Evolutionary conservation across 2,797 vertebrate species (phyloP), one percentile per base, ranked within the genome.

Genomic region (Aplochiton taeniatus): DNA sequence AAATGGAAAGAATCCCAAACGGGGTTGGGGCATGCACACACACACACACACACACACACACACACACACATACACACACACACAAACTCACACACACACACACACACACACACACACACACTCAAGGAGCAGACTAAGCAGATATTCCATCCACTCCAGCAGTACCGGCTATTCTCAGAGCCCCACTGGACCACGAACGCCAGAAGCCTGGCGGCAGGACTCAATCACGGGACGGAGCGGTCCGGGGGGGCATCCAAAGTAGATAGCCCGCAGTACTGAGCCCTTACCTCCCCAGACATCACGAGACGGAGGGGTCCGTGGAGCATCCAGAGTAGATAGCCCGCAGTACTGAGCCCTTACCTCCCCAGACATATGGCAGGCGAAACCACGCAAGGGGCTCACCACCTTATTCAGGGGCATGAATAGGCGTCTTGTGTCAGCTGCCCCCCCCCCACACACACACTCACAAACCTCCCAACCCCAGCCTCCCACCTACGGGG

Each of bases 391-490:
- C 68, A 44, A 31, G 55, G 61, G 31, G 61, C 56, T 62, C 8
- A 45, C 18, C 62, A n/a, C 8, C n/a, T n/a, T n/a, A 65, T 68
- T 51, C 58, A 51, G 18, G 58, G 11, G 63, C 68, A 65, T 78
- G 57, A 83, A 79, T 63, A 42, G 52, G 62, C 63, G 49, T 58
- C 60, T 62, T 72, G 75, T 77, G 65, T 16, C 18, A 4, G 31
- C 6, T 63, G 18, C 9, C 45, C 18, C 14, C 31, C 49, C 44
- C 52, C 46, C 46, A 10, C 46, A 10, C 46, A 10, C 46, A 10
- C 46, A 10, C 46, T 10, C 52, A 41, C 31, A 31, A 31, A 31
- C 31, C 31, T 4, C 19, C 65, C 44, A 44, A 57, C 11, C 41
- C 31, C 31, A 31, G 31, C 31, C 31, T 31, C 31, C 31, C 31